A percentile compares a stretch with the other conserved stretches of the same genome.
phyloP scores from a whole-genome alignment of 2,113 vertebrate species.

The Dolichallabes microphthalmus region DNA sequence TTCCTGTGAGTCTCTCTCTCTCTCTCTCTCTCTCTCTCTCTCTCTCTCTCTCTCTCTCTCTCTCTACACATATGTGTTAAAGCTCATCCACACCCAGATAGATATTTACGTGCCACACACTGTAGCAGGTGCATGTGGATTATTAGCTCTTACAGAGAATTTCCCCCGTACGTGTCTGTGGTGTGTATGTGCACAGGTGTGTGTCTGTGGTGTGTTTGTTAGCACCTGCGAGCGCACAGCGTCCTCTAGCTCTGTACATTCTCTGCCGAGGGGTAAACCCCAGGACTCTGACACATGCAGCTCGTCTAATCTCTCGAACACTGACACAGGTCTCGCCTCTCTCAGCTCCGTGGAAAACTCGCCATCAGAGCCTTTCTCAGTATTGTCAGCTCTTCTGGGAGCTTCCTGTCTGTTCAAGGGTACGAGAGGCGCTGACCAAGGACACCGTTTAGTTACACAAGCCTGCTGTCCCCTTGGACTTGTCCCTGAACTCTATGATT shows the following conservation, averaged over 20 bases:
- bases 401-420: slow-evolving; percentile 27
- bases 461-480: not conserved
- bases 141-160: slow-evolving; percentile 16
- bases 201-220: not conserved
- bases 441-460: not conserved
- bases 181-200: not conserved
- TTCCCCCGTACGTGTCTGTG: not conserved
- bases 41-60: not conserved
- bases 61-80: slow-evolving; percentile 17
- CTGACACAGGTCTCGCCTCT: not conserved
- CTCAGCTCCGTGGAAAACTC: not conserved
- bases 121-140: slow-evolving; percentile 33
- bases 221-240: not conserved
- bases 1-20: accelerated
- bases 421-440: not conserved
- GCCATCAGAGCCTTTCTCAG: not conserved
- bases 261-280: slow-evolving; percentile 22
- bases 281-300: slow-evolving; percentile 9
- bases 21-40: no score
- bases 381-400: slow-evolving; percentile 34
- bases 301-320: slow-evolving; percentile 25
- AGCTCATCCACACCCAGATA: slow-evolving; percentile 13
- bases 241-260: not conserved
- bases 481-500: not conserved
- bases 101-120: not conserved